phyloP scores from a whole-genome alignment of 2,113 vertebrate species.

The Oryzias celebensis region DNA sequence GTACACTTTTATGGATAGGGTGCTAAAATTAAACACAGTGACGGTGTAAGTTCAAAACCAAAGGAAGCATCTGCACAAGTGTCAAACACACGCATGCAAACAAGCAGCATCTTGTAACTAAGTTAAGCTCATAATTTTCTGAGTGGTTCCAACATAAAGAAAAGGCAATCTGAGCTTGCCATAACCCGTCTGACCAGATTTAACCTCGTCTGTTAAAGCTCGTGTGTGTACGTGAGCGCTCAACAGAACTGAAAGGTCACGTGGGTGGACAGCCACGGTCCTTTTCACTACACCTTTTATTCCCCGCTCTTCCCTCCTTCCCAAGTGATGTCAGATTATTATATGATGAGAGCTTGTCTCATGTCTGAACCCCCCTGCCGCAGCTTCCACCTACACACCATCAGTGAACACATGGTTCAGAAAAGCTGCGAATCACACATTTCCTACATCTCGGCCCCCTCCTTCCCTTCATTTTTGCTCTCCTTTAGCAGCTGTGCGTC shows the following conservation, averaged over 20 bases:
- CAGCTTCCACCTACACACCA: slow-evolving; percentile 65
- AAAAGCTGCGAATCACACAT: slow-evolving; percentile 38
- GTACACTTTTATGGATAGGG: no score
- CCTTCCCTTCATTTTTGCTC: slow-evolving; percentile 12
- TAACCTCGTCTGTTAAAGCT: slow-evolving; percentile 27
- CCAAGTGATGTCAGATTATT: slow-evolving; percentile 66
- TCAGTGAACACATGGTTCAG: slow-evolving; percentile 49
- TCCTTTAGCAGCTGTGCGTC: slow-evolving; percentile 63
- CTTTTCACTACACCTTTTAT: slow-evolving; percentile 30
- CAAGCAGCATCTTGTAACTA: slow-evolving; percentile 37
- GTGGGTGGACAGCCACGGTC: slow-evolving; percentile 50
- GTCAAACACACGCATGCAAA: slow-evolving; percentile 8
- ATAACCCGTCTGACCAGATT: slow-evolving; percentile 55
- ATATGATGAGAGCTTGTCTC: slow-evolving; percentile 60
- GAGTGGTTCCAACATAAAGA: slow-evolving; percentile 50
- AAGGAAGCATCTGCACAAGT: slow-evolving; percentile 1
- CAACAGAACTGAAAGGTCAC: slow-evolving; percentile 32
- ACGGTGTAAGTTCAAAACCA: not conserved
- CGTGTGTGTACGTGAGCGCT: not conserved
- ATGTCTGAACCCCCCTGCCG: slow-evolving; percentile 63
- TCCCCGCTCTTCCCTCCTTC: slow-evolving; percentile 40
- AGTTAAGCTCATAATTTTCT: slow-evolving; percentile 41
- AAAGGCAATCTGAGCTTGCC: slow-evolving; percentile 40
- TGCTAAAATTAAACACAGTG: no score
- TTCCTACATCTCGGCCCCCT: slow-evolving; percentile 31